Percentiles rank a stretch among this genome's conserved stretches.
Conservation (phyloP, 2,797 vertebrate genomes). For the Natrix natrix region DNA sequence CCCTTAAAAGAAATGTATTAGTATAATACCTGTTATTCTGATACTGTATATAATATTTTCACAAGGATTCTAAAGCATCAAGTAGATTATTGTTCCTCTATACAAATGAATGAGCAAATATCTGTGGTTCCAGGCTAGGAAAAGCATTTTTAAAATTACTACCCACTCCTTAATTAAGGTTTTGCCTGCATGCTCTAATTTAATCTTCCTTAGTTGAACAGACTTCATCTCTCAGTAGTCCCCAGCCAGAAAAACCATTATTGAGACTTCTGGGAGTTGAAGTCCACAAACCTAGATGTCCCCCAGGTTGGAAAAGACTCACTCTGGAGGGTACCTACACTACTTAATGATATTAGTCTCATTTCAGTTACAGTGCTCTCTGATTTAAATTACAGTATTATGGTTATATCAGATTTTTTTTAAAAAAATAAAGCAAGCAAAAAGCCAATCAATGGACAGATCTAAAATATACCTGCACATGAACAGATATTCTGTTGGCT, state of each 20-base stretch:
- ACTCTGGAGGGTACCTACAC: background rate
- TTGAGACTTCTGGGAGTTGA: background rate
- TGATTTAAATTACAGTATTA: background rate
- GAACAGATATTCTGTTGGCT: background rate
- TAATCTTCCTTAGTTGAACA: background rate
- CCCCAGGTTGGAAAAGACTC: background rate
- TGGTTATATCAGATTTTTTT: background rate
- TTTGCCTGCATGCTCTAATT: background rate
- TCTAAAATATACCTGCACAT: background rate
- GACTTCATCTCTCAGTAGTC: background rate
- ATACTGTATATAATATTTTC: background rate
- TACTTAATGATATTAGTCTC: background rate
- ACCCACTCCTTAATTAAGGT: background rate
- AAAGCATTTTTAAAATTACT: background rate
- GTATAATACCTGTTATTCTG: fast-evolving
- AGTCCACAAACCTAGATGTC: background rate
- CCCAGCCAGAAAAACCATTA: background rate
- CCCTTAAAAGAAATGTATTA: background rate
- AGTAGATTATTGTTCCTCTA: background rate
- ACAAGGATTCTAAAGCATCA: background rate
- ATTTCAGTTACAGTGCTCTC: background rate
- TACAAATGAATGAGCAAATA: background rate
- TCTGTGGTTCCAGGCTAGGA: background rate
- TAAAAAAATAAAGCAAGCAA: background rate
- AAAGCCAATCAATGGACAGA: background rate